A percentile compares a stretch with the other conserved stretches of the same genome.
These are phyloP conservation scores for Macropus fuliginosus DNA, from an alignment of 2,797 vertebrate genomes.

Conservation along the genomic window DNA sequence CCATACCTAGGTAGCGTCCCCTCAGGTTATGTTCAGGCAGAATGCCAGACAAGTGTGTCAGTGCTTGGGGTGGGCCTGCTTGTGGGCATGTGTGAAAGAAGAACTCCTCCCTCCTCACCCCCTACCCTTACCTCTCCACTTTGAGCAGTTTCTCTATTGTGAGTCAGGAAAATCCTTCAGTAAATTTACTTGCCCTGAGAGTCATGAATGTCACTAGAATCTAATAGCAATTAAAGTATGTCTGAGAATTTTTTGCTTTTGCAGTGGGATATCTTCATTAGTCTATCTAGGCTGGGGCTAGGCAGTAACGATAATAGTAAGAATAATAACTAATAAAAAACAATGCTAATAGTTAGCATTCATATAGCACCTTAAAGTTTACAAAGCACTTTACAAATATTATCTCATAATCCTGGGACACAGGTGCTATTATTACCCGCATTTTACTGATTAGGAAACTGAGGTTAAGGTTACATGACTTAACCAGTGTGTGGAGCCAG, in stretches of 20 bases:
- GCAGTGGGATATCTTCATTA: slow-evolving; percentile 42
- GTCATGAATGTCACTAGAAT: slow-evolving; percentile 69
- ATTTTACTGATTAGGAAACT: not conserved
- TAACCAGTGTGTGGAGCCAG: not conserved
- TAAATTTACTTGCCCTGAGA: slow-evolving; percentile 72
- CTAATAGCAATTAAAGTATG: slow-evolving; percentile 65
- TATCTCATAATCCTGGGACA: not conserved
- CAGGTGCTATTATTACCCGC: not conserved
- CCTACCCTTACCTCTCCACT: too few relatives aligned
- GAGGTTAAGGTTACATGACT: not conserved
- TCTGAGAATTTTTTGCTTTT: slow-evolving; percentile 61
- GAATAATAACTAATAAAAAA: not conserved
- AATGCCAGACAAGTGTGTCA: too few relatives aligned
- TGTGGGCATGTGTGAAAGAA: too few relatives aligned
- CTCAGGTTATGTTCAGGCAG: too few relatives aligned
- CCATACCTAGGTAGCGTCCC: too few relatives aligned
- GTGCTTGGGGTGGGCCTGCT: too few relatives aligned
- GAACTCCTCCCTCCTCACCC: too few relatives aligned
- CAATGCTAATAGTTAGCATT: not conserved
- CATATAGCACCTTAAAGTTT: not conserved
- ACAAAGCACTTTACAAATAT: not conserved
- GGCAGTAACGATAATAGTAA: not conserved
- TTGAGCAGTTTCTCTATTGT: slow-evolving; percentile 37
- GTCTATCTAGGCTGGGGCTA: not conserved
- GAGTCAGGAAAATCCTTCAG: slow-evolving; percentile 63